Base-by-base conservation (phyloP, 2,113 vertebrate species). In the Carettochelys insculpta region DNA sequence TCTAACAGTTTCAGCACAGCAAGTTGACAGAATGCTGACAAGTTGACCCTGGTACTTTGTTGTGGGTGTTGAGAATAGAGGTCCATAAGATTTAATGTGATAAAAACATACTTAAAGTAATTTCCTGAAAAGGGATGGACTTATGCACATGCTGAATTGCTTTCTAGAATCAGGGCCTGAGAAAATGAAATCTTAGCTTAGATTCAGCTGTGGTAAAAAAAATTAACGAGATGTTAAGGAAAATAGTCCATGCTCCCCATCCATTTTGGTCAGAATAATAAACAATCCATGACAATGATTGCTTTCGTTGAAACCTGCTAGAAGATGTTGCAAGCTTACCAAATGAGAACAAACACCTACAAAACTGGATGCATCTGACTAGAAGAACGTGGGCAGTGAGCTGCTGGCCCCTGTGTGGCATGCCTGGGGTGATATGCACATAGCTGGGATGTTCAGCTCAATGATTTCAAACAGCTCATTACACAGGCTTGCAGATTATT, bases 231-330 rank as follows among this genome's bases (percentile, higher is more conserved):
- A 25, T 80, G 41, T 7, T 7, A 61, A 87, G 91, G 75, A 51
- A 83, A 27, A 83, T 85, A 38, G 51, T 13, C 34, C 77, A 58
- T 45, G 2, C 9, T 5, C 22, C 65, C 7, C 34, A 38, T 8
- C 80, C 82, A 80, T 25, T 91, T 77, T 25, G 81, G 87, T 77
- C 47, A 82, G 53, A 85, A 52, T 34, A 83, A 16, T 80, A 88
- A 87, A 51, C 58, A 87, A 34, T 77, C 82, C 53, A 82, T 88
- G 82, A 85, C 92, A 87, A 92, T 81, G 88, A 83, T 51, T 38
- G 14, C 1, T 65, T 94, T 90, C 68, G 65, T 90, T 41, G 84
- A 85, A 92, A 93, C 45, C 7, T 73, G 56, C 87, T n/a, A 91
- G 45, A 83, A 88, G 82, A 16, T 87, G 50, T 77, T 94, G 43